Evolutionary conservation across 2,113 vertebrate genomes (phyloP).

Genomic region (Mesitornis unicolor): DNA sequence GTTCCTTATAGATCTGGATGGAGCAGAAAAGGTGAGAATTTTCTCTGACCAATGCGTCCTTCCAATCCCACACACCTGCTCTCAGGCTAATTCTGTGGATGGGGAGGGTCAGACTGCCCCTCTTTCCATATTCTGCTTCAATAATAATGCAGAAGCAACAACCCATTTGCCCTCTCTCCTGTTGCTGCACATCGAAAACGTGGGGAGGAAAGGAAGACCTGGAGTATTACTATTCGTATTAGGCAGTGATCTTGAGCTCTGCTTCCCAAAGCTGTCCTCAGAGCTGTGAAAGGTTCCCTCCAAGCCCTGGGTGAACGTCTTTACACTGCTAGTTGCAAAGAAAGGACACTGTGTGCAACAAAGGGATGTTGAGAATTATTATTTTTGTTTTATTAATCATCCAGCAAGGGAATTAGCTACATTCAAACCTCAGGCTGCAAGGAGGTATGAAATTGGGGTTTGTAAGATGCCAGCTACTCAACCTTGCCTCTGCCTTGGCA

Average conservation of each 20-base stretch:
- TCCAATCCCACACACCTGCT: background rate
- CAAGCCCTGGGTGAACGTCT: fast-evolving
- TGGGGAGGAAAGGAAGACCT: background rate
- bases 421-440: background rate
- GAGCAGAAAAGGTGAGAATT: background rate
- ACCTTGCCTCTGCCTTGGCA: background rate
- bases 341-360: background rate
- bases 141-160: background rate
- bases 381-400: background rate
- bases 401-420: background rate
- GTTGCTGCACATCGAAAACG: background rate
- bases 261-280: background rate
- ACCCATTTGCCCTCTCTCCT: background rate
- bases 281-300: background rate
- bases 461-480: background rate
- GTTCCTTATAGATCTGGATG: background rate
- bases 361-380: background rate
- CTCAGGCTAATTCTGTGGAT: background rate
- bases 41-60: background rate
- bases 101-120: background rate
- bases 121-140: background rate
- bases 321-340: background rate
- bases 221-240: background rate
- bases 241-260: background rate
- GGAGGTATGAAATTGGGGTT: background rate